These are phyloP conservation scores for Melanotaenia nigrans DNA, from an alignment of 2,797 vertebrate genomes.

Conservation along the genomic window DNA sequence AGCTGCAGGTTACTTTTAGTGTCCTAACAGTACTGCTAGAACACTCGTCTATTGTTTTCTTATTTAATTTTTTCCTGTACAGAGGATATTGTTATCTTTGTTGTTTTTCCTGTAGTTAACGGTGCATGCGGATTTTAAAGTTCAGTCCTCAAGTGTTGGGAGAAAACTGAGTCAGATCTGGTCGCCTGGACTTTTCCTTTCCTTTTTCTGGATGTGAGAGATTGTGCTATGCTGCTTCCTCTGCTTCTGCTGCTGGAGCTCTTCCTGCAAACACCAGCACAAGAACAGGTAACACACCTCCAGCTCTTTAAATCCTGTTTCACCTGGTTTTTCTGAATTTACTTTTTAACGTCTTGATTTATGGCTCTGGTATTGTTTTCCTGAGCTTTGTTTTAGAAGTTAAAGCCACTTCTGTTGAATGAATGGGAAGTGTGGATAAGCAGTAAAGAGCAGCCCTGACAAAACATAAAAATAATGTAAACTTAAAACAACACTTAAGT, in stretches of 20 bases:
- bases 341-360: no score
- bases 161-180: conserved; percentile 2
- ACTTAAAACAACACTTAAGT: not conserved
- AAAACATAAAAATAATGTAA: not conserved
- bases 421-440: no score
- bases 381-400: not conserved
- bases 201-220: conserved; percentile 46
- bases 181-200: not conserved
- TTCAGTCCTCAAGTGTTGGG: not conserved
- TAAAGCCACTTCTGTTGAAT: not conserved
- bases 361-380: no score
- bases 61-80: conserved; percentile 16
- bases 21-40: conserved; percentile 14
- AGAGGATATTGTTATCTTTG: conserved; percentile 38
- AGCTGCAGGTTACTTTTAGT: conserved; percentile 21
- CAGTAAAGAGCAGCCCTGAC: no score
- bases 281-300: conserved; percentile 61
- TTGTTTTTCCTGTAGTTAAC: conserved; percentile 49
- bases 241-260: conserved; percentile 49
- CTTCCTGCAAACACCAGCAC: conserved; percentile 49
- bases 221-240: conserved; percentile 55
- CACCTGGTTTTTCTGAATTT: not conserved
- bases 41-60: conserved; percentile 20
- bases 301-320: not conserved
- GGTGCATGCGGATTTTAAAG: conserved; percentile 1